Conservation (phyloP, 1,140 invertebrate genomes). For the Brachionus asplanchnoidis region DNA sequence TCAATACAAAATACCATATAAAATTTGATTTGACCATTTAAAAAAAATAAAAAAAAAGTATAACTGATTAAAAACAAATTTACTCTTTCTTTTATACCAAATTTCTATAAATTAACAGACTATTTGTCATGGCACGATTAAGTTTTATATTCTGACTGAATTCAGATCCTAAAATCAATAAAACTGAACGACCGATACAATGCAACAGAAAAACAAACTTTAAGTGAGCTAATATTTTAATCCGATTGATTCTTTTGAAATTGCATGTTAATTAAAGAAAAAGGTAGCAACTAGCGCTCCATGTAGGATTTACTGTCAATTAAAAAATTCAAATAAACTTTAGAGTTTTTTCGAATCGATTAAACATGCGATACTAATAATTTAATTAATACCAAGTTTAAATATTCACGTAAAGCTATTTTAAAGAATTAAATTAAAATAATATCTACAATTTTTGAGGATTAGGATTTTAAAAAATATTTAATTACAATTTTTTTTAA, state of each 20-base stretch:
- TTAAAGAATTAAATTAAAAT: not conserved
- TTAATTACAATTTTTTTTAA: not conserved
- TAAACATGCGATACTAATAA: slow-evolving; percentile 27
- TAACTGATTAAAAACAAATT: not conserved
- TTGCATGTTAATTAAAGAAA: slow-evolving; percentile 27
- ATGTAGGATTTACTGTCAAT: not conserved
- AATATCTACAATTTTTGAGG: not conserved
- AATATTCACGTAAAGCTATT: not conserved
- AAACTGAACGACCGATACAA: not conserved
- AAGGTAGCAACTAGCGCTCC: not conserved
- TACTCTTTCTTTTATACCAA: not conserved
- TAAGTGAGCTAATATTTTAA: slow-evolving; percentile 18
- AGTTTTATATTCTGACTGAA: not conserved
- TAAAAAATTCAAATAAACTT: not conserved
- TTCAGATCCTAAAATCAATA: not conserved
- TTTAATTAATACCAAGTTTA: not conserved
- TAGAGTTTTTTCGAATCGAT: not conserved
- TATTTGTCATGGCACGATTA: not conserved
- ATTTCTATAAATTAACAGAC: not conserved
- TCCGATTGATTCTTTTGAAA: not conserved
- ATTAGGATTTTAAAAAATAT: not conserved
- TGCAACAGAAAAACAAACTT: not conserved
- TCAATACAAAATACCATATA: too few relatives aligned
- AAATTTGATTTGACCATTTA: not conserved
- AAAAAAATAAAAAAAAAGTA: not conserved